phyloP scores from a whole-genome alignment of 2,888 invertebrate genomes.

The Nomada ruficornis region DNA sequence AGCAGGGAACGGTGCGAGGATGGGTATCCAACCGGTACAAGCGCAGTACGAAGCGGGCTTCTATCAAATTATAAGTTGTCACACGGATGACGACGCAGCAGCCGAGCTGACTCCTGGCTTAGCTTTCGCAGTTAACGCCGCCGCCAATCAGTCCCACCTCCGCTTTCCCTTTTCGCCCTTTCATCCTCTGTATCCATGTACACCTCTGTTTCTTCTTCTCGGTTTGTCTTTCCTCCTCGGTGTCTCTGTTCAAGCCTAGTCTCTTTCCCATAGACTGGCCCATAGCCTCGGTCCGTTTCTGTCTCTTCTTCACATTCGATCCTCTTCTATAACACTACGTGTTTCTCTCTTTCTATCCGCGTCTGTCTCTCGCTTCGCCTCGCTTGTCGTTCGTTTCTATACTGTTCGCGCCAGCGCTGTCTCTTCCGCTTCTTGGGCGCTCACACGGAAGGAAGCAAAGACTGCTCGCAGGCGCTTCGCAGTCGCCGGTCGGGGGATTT shows the following conservation, averaged over 20 bases:
- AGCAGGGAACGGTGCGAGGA: slow-evolving; percentile 52
- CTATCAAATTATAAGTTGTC: slow-evolving; percentile 81
- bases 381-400: slow-evolving; percentile 15
- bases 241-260: slow-evolving; percentile 49
- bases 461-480: slow-evolving; percentile 55
- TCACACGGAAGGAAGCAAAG: slow-evolving; percentile 63
- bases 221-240: slow-evolving; percentile 42
- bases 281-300: neutral
- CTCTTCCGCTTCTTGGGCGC: slow-evolving; percentile 69
- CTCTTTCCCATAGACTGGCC: neutral
- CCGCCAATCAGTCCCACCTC: slow-evolving; percentile 75
- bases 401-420: slow-evolving; percentile 45
- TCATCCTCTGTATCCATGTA: slow-evolving; percentile 22
- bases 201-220: slow-evolving; percentile 47
- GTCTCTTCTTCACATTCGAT: neutral
- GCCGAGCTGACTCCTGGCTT: slow-evolving; percentile 70
- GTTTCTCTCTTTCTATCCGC: slow-evolving; percentile 23
- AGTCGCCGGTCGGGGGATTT: slow-evolving; percentile 65
- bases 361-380: neutral
- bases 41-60: slow-evolving; percentile 72
- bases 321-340: neutral
- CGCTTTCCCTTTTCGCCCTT: slow-evolving; percentile 52
- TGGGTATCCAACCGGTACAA: slow-evolving; percentile 63
- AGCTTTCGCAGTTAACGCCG: slow-evolving; percentile 78
- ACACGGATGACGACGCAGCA: slow-evolving; percentile 78